Evolutionary conservation across 2,888 invertebrate species (phyloP), one percentile per base, ranked within the genome.

Genomic region (Fissipunctia ypsillon): DNA sequence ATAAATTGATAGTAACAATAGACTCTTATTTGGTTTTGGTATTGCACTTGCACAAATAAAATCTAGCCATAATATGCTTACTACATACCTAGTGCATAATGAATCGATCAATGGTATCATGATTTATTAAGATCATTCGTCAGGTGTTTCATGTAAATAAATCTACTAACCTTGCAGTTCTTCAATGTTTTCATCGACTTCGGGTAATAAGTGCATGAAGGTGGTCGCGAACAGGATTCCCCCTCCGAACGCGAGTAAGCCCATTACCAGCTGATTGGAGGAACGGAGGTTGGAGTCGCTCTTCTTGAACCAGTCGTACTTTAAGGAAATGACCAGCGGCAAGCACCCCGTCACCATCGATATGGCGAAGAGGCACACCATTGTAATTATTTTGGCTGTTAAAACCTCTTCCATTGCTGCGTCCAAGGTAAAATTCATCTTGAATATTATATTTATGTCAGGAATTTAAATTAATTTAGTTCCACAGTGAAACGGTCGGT

Each of bases 161-260:
- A 50, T 79, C 7, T 69, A 81, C 93, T 93, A 85, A 96, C 96
- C 95, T 94, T 97, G 96, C 76, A 98, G 92, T 48, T 96, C 88
- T 69, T 97, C 95, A 59, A 98, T 97, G 69, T 97, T 97, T 85
- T 98, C 98, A 67, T 97, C 96, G 0, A 98, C 98, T 95, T 98
- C 98, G 12, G 98, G 98, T 73, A 98, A 93, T 86, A 98, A 94
- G 91, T 98, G 98, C 89, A 98, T 95, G 88, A 98, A 98, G 2
- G 98, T 98, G 7, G 98, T 98, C 82, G 97, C 97, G 68, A 98
- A 96, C 12, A 98, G 94, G 0, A 98, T 98, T 10, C 98, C 98
- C 14, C 98, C 98, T 16, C 98, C 98, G 83, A 98, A 97, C 66
- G 98, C 97, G 61, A 98, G 93, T 14, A 98, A 91, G n/a, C 97